Evolutionary conservation across 2,113 vertebrate species (phyloP).

Genomic region (Pseudopodoces humilis): DNA sequence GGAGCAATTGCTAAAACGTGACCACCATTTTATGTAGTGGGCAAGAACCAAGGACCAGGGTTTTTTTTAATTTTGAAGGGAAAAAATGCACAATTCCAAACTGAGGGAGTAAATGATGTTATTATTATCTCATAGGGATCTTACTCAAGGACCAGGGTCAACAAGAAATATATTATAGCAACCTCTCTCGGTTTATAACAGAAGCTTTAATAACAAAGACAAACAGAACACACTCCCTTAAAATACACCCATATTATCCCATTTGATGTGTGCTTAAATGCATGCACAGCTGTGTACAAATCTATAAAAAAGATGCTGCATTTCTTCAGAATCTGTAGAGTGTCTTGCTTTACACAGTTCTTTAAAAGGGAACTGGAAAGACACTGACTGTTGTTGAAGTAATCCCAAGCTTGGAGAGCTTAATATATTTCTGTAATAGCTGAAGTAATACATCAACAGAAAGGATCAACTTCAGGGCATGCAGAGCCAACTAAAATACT

Average conservation of each 20-base stretch:
- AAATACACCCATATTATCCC: not conserved
- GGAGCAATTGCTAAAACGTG: not conserved
- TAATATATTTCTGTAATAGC: not conserved
- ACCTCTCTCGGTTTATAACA: not conserved
- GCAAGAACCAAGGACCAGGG: not conserved
- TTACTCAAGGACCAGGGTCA: not conserved
- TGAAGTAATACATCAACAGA: not conserved
- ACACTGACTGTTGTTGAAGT: not conserved
- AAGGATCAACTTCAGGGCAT: not conserved
- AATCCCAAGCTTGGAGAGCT: not conserved
- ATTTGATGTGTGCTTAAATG: not conserved
- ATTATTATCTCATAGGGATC: accelerated
- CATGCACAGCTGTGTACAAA: not conserved
- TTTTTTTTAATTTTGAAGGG: not conserved
- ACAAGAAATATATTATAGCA: not conserved
- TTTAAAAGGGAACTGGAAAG: not conserved
- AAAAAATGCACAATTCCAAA: not conserved
- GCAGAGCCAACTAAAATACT: not conserved
- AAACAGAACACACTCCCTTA: not conserved
- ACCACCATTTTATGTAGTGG: not conserved
- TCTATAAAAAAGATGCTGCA: not conserved
- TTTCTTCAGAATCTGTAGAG: not conserved
- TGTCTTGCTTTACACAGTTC: not conserved
- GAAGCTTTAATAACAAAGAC: not conserved
- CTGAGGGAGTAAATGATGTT: not conserved